These are phyloP conservation scores for Caenorhabditis uteleia DNA, from an alignment of 2,888 invertebrate genomes.

Conservation along the genomic window DNA sequence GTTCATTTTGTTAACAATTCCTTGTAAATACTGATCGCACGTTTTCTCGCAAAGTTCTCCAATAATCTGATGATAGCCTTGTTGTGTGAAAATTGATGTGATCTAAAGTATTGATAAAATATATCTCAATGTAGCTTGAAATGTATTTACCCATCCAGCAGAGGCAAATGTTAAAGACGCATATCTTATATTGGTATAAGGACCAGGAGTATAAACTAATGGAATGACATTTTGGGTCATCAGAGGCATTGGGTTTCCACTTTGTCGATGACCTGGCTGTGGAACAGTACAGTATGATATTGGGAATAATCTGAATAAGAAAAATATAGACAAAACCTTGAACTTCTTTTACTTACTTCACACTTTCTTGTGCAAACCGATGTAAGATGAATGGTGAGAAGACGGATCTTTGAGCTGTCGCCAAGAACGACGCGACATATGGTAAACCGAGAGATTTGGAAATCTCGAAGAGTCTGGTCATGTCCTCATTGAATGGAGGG, in stretches of 20 bases:
- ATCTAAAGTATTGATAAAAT: too few relatives aligned
- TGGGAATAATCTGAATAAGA: background rate
- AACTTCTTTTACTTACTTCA: too few relatives aligned
- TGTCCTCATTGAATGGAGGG: conserved; percentile 18
- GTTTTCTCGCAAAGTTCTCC: conserved; percentile 43
- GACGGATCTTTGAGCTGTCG: conserved; percentile 17
- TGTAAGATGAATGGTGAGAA: conserved; percentile 33
- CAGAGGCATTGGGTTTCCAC: too few relatives aligned
- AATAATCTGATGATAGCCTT: conserved; percentile 36
- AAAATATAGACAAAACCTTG: too few relatives aligned
- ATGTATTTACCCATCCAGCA: too few relatives aligned
- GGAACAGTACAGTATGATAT: too few relatives aligned
- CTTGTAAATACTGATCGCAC: conserved; percentile 41
- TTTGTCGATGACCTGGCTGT: too few relatives aligned
- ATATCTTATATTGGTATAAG: too few relatives aligned
- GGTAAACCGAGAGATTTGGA: conserved; percentile 12
- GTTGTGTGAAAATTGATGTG: too few relatives aligned
- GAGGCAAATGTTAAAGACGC: too few relatives aligned
- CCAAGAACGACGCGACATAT: conserved; percentile 15
- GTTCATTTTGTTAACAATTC: conserved; percentile 32
- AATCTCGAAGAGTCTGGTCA: conserved; percentile 12
- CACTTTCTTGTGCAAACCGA: conserved; percentile 20
- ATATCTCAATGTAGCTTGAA: background rate
- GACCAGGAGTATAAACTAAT: too few relatives aligned
- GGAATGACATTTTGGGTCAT: too few relatives aligned